These are phyloP conservation scores for Hirtodrosophila cameraria DNA, from an alignment of 2,888 invertebrate species.

Conservation along the genomic window DNA sequence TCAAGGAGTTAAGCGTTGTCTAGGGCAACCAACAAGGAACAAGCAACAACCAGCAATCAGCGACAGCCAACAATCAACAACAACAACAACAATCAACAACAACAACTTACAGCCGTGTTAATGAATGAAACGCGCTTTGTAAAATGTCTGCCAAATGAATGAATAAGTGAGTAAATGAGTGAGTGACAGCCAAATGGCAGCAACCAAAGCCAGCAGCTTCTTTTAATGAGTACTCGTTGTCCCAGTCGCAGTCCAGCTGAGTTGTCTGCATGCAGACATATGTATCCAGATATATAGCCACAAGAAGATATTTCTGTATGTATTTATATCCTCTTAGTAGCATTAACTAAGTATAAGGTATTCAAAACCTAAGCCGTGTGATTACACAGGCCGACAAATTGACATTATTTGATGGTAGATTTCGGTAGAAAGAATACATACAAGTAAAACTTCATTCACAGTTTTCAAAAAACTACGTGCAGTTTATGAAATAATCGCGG, in stretches of 20 bases:
- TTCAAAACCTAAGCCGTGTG: no score
- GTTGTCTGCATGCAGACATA: slow-evolving; percentile 2
- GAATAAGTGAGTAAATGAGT: slow-evolving; percentile 61
- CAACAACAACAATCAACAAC: slow-evolving; percentile 16
- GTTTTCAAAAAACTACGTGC: no score
- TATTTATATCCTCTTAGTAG: slow-evolving; percentile 19
- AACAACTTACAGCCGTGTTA: slow-evolving; percentile 54
- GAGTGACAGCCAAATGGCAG: slow-evolving; percentile 76
- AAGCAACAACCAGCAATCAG: slow-evolving; percentile 4
- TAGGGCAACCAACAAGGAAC: slow-evolving; percentile 26
- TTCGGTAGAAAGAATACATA: no score
- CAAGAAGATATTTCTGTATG: background rate
- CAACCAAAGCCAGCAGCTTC: slow-evolving; percentile 33
- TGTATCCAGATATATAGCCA: no score
- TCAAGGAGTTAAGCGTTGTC: slow-evolving; percentile 45
- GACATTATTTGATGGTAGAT: no score
- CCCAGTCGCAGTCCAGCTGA: background rate
- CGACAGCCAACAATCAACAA: slow-evolving; percentile 1
- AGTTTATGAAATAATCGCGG: no score
- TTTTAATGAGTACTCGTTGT: slow-evolving; percentile 59
- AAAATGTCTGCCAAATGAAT: slow-evolving; percentile 63
- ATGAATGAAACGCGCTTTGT: slow-evolving; percentile 74
- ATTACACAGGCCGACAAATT: no score
- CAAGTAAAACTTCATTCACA: no score
- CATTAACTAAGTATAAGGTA: background rate